Evolutionary conservation across 2,888 invertebrate species (phyloP).

Genomic region (Sphinx pinastri): DNA sequence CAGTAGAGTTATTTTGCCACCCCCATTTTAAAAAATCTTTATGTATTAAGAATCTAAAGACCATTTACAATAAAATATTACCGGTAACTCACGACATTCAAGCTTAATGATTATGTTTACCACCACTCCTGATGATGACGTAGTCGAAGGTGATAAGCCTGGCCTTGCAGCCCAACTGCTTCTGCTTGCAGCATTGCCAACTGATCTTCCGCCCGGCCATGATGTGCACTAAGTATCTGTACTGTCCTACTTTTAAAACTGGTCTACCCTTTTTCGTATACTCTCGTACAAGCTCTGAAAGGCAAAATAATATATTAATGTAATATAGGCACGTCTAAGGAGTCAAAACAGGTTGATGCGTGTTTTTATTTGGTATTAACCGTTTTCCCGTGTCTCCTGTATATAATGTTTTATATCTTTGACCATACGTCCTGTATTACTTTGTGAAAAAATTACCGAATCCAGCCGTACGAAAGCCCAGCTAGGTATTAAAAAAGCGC

Average conservation of each 20-base stretch:
- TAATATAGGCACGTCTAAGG: not conserved
- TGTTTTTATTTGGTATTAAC: no score
- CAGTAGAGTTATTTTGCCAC: not conserved
- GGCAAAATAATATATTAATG: not conserved
- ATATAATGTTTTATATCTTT: no score
- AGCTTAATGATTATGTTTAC: slow-evolving; percentile 23
- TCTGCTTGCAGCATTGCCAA: slow-evolving; percentile 26
- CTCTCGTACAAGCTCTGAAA: slow-evolving; percentile 3
- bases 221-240: slow-evolving; percentile 20
- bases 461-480: no score
- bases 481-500: no score
- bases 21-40: no score
- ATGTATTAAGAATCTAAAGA: no score
- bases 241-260: not conserved
- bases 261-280: slow-evolving; percentile 18
- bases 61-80: no score
- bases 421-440: no score
- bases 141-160: slow-evolving; percentile 16
- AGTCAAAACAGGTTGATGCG: no score
- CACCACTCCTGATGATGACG: slow-evolving; percentile 6
- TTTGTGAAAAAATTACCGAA: no score
- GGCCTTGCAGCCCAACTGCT: slow-evolving; percentile 5
- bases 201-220: not conserved
- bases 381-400: no score
- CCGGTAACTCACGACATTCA: no score